Conservation (phyloP, 1,140 invertebrate genomes). For the Cecropterus lyciades region DNA sequence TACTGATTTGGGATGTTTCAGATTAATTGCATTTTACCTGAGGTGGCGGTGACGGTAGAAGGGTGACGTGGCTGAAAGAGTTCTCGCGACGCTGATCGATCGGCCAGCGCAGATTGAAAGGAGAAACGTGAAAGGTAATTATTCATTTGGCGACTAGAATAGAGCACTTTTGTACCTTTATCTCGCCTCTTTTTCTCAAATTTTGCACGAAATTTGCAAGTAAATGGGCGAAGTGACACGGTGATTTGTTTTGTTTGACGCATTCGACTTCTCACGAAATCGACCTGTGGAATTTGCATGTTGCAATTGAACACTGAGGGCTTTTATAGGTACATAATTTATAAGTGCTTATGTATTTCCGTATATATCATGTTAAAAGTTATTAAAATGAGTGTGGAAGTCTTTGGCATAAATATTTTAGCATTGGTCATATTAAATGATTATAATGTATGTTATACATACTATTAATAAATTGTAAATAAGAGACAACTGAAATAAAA, state of each 20-base stretch:
- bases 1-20: slow-evolving; percentile 83
- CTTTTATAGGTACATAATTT: slow-evolving; percentile 4
- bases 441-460: too few species aligned
- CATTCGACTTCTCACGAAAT: slow-evolving; percentile 69
- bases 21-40: slow-evolving; percentile 83
- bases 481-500: too few species aligned
- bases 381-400: too few species aligned
- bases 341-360: slow-evolving; percentile 8
- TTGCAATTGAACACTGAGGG: slow-evolving; percentile 27
- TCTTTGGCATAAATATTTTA: too few species aligned
- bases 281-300: slow-evolving; percentile 47
- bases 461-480: too few species aligned
- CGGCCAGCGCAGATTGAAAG: slow-evolving; percentile 78
- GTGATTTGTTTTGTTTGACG: slow-evolving; percentile 74
- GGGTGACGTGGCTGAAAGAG: slow-evolving; percentile 79
- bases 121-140: slow-evolving; percentile 82
- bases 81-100: slow-evolving; percentile 81
- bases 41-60: slow-evolving; percentile 64
- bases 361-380: background rate
- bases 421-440: too few species aligned
- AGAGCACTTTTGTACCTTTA: slow-evolving; percentile 83
- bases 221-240: slow-evolving; percentile 79
- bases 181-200: slow-evolving; percentile 76
- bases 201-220: slow-evolving; percentile 83
- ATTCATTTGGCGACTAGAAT: slow-evolving; percentile 84